phyloP scores from a whole-genome alignment of 2,888 invertebrate genomes.

The Tenthredo mesomela region DNA sequence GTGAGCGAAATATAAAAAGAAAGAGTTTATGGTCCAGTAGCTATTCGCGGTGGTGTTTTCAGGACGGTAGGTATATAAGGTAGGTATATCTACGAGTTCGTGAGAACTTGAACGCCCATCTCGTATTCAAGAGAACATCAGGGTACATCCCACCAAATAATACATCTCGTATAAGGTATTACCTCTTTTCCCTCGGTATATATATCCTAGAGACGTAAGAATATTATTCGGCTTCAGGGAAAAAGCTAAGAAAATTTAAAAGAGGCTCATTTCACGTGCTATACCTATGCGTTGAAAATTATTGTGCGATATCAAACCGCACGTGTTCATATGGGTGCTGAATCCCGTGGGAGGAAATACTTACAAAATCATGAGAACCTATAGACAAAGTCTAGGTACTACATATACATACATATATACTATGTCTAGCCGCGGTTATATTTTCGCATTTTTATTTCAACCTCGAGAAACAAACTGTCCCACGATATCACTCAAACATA shows the following conservation, averaged over 20 bases:
- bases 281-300: neutral
- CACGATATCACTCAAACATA: neutral
- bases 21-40: constrained; percentile 20
- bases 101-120: constrained; percentile 31
- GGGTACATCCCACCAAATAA: constrained; percentile 64
- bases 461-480: neutral
- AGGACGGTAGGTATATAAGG: neutral
- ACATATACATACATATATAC: neutral
- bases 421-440: neutral
- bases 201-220: neutral
- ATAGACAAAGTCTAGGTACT: neutral
- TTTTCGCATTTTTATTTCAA: constrained; percentile 21
- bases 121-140: constrained; percentile 42
- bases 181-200: constrained; percentile 56
- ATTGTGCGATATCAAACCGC: neutral
- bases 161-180: constrained; percentile 64
- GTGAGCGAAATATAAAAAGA: neutral
- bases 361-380: neutral
- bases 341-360: neutral
- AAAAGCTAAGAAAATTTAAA: neutral
- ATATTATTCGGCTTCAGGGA: neutral
- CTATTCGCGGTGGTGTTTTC: neutral
- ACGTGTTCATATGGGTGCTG: neutral
- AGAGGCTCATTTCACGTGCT: neutral
- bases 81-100: neutral